These are phyloP conservation scores for Sphecodes monilicornis DNA, from an alignment of 2,888 invertebrate genomes.

Conservation along the genomic window DNA sequence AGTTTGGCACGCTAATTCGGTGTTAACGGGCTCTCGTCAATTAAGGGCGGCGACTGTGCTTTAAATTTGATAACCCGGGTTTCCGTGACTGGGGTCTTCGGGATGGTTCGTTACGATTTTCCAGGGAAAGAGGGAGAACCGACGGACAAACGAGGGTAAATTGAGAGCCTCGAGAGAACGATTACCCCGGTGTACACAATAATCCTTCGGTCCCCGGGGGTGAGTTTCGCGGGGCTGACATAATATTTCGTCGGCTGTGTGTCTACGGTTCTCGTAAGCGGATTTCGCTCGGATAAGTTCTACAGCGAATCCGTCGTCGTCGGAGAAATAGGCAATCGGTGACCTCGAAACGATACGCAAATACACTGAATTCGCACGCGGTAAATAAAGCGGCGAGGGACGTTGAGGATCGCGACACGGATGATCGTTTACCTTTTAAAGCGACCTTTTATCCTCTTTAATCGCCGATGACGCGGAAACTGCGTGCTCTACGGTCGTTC, in stretches of 20 bases:
- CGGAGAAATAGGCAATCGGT: slow-evolving; percentile 8
- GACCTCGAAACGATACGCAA: slow-evolving; percentile 14
- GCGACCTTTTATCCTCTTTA: slow-evolving; percentile 5
- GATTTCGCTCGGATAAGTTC: slow-evolving; percentile 16
- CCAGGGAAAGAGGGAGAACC: no score
- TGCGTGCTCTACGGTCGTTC: not conserved
- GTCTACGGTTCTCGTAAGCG: slow-evolving; percentile 8
- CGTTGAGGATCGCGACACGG: not conserved
- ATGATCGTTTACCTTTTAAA: slow-evolving; percentile 12
- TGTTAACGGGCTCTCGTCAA: not conserved
- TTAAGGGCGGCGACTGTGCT: not conserved
- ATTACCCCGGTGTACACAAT: slow-evolving; percentile 1
- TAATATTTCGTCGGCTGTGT: slow-evolving; percentile 2
- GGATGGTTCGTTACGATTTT: not conserved
- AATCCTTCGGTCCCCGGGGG: not conserved
- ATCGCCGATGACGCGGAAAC: slow-evolving; percentile 5
- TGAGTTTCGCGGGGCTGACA: not conserved
- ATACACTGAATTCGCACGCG: not conserved
- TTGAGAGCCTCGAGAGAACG: not conserved
- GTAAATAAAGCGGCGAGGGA: slow-evolving; percentile 9
- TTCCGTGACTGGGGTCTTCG: not conserved
- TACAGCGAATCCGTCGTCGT: slow-evolving; percentile 3
- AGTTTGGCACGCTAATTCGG: not conserved
- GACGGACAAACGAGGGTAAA: not conserved
- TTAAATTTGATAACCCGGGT: not conserved